Percentiles rank a stretch among this genome's conserved stretches.
Conservation (phyloP, 2,888 invertebrate genomes). For the Matsumyia berberina region DNA sequence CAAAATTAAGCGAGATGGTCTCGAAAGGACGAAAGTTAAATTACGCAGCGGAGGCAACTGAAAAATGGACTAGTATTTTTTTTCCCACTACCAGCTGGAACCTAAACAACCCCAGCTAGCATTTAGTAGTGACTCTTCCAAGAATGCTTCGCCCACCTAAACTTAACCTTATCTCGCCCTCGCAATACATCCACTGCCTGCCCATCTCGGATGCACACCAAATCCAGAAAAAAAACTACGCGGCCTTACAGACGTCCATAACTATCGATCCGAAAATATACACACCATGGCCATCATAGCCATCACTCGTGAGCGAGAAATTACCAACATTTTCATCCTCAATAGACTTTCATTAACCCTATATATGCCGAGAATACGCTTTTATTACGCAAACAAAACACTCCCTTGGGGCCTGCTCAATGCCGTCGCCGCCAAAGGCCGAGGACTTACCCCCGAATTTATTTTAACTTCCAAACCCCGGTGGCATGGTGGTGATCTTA, state of each 20-base stretch:
- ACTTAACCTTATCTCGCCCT: too few species aligned
- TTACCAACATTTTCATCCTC: conserved; percentile 52
- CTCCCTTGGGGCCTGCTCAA: conserved; percentile 40
- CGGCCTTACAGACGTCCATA: conserved; percentile 2
- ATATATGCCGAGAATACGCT: conserved; percentile 60
- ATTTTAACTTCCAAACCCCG: conserved; percentile 55
- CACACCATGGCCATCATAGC: not conserved
- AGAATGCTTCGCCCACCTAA: too few species aligned
- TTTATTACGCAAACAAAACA: conserved; percentile 60
- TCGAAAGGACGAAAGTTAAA: too few species aligned
- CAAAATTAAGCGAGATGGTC: too few species aligned
- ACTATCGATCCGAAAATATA: conserved; percentile 48
- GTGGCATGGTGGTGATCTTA: conserved; percentile 59
- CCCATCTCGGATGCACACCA: too few species aligned
- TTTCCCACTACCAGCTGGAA: too few species aligned
- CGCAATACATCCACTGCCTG: too few species aligned
- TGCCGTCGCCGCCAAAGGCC: conserved; percentile 22
- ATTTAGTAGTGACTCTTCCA: too few species aligned
- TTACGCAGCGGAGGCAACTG: too few species aligned
- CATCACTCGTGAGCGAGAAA: conserved; percentile 33
- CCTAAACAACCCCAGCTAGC: too few species aligned
- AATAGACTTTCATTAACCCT: conserved; percentile 67
- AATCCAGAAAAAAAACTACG: not conserved
- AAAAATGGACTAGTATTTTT: too few species aligned
- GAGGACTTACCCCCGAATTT: conserved; percentile 50